Evolutionary conservation across 2,113 vertebrate species (phyloP).

Genomic region (Xenotilapia longispinis): DNA sequence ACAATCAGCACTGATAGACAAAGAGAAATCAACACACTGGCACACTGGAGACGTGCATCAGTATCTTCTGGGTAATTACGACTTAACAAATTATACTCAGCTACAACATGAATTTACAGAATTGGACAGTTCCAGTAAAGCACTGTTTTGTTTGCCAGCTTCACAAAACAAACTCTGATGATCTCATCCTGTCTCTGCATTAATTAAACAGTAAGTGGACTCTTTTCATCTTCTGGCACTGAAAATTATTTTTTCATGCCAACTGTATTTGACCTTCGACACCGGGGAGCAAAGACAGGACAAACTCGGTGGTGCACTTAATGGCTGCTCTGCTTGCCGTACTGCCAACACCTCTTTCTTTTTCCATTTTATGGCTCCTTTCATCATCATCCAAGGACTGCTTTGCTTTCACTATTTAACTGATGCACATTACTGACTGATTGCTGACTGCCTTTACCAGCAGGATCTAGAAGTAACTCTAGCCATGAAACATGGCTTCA

Average conservation of each 20-base stretch:
- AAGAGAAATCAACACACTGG: neutral
- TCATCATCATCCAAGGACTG: neutral
- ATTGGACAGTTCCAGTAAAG: neutral
- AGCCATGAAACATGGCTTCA: neutral
- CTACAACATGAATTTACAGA: neutral
- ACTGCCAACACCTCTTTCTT: neutral
- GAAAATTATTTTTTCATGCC: neutral
- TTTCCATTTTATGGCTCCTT: neutral
- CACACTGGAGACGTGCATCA: neutral
- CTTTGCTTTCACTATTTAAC: neutral
- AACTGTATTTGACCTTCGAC: neutral
- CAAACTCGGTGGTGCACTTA: neutral
- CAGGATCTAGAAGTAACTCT: neutral
- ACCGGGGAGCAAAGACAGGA: neutral
- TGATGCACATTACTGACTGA: neutral
- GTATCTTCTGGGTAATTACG: neutral
- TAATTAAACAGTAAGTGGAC: neutral
- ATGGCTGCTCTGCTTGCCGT: neutral
- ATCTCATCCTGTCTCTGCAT: neutral
- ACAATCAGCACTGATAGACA: neutral
- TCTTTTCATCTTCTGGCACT: neutral
- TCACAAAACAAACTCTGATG: neutral
- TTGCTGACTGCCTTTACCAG: neutral
- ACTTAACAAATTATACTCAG: neutral
- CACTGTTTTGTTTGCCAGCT: neutral